Conservation (phyloP, 2,797 vertebrate genomes). For the Coendou prehensilis region DNA sequence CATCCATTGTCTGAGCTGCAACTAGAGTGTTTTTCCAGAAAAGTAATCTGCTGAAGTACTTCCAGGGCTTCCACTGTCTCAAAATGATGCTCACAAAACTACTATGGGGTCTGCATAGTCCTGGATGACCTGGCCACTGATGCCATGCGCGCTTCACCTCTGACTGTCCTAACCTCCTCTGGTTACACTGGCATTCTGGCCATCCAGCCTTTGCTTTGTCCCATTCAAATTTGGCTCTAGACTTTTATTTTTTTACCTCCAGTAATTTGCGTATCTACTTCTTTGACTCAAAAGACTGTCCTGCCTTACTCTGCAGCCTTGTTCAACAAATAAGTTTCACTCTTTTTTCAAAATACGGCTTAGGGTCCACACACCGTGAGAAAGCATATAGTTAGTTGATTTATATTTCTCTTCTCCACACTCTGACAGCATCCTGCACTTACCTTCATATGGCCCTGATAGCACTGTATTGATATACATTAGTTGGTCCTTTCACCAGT, state of each 20-base stretch:
- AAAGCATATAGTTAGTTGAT: neutral
- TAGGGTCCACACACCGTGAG: neutral
- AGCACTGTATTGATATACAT: neutral
- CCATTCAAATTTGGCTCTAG: neutral
- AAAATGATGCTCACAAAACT: fast-evolving
- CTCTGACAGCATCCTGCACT: neutral
- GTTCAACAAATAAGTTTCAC: neutral
- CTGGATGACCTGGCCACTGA: neutral
- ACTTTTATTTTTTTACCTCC: neutral
- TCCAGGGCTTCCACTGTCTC: neutral
- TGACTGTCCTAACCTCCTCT: neutral
- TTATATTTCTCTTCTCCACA: constrained; percentile 7
- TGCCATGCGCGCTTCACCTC: neutral
- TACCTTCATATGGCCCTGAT: neutral
- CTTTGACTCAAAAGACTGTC: neutral
- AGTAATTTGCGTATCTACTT: neutral
- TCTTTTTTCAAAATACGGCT: constrained; percentile 27
- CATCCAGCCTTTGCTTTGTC: neutral
- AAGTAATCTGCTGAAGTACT: neutral
- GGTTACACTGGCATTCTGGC: fast-evolving
- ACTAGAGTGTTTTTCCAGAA: neutral
- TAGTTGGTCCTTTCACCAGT: neutral
- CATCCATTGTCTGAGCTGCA: neutral
- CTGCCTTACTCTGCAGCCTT: neutral
- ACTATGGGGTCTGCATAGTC: fast-evolving